Percentiles rank a stretch among this genome's conserved stretches.
Conservation (phyloP, 2,888 invertebrate species). For the Cenopis cana region DNA sequence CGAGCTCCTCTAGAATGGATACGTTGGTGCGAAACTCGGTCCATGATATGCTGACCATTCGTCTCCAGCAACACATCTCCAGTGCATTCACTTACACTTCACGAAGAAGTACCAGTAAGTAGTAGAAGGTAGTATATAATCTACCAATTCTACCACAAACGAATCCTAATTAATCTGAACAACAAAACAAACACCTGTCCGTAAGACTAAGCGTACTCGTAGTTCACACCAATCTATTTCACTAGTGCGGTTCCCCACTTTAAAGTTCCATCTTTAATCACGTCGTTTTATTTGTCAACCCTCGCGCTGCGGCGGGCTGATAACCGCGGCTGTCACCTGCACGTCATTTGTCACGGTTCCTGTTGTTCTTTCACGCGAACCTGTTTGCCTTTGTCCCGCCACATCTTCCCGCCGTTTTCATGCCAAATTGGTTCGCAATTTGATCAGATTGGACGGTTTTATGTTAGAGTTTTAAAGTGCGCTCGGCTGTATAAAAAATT, state of each 20-base stretch:
- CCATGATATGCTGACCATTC: too few relatives aligned
- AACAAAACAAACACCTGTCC: neutral
- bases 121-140: too few relatives aligned
- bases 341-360: conserved; percentile 77
- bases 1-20: too few relatives aligned
- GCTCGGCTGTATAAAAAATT: conserved; percentile 37
- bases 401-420: conserved; percentile 54
- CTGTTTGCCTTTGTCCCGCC: conserved; percentile 43
- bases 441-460: conserved; percentile 46
- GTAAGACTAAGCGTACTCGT: neutral
- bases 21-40: too few relatives aligned
- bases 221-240: conserved; percentile 18
- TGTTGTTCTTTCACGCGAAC: conserved; percentile 56
- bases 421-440: conserved; percentile 67
- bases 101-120: too few relatives aligned
- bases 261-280: conserved; percentile 41
- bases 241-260: conserved; percentile 22
- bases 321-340: conserved; percentile 73
- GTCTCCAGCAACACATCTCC: too few relatives aligned
- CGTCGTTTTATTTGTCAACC: conserved; percentile 40
- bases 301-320: conserved; percentile 58
- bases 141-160: neutral
- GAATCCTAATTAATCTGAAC: neutral
- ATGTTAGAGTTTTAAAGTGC: conserved; percentile 43
- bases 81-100: too few relatives aligned